Conservation (phyloP, 2,797 vertebrate genomes). For the Mus minutoides region DNA sequence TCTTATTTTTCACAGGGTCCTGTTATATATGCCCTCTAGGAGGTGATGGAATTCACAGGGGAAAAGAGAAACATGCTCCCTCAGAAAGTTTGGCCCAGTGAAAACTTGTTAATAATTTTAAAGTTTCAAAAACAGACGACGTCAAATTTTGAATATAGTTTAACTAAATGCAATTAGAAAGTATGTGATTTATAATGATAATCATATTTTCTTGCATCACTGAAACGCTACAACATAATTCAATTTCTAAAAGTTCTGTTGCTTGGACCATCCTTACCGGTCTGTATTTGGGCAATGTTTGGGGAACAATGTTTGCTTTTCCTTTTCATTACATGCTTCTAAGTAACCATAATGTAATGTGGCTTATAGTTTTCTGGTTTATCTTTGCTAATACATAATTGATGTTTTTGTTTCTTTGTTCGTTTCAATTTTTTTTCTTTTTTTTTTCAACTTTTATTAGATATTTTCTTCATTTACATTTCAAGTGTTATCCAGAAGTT, state of each 20-base stretch:
- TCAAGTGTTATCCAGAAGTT: no score
- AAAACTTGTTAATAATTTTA: constrained; percentile 15
- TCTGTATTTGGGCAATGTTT: neutral
- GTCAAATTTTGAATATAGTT: neutral
- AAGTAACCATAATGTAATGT: neutral
- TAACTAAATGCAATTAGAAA: constrained; percentile 8
- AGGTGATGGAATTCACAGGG: neutral
- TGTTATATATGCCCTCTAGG: neutral
- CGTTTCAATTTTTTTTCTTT: neutral
- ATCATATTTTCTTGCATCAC: neutral
- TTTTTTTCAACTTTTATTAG: no score
- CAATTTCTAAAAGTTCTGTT: constrained; percentile 18
- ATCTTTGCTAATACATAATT: constrained; percentile 15
- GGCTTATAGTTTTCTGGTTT: neutral
- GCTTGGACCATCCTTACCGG: neutral
- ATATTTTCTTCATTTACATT: no score
- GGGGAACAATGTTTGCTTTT: neutral
- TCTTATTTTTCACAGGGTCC: neutral
- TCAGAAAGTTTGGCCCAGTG: neutral
- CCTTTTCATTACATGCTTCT: constrained; percentile 7
- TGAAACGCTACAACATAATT: neutral
- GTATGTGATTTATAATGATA: neutral
- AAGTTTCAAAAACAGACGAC: neutral
- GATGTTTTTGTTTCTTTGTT: neutral
- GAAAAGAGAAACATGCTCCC: neutral